Conservation (phyloP, 2,888 invertebrate genomes). For the Orthosia gracilis region DNA sequence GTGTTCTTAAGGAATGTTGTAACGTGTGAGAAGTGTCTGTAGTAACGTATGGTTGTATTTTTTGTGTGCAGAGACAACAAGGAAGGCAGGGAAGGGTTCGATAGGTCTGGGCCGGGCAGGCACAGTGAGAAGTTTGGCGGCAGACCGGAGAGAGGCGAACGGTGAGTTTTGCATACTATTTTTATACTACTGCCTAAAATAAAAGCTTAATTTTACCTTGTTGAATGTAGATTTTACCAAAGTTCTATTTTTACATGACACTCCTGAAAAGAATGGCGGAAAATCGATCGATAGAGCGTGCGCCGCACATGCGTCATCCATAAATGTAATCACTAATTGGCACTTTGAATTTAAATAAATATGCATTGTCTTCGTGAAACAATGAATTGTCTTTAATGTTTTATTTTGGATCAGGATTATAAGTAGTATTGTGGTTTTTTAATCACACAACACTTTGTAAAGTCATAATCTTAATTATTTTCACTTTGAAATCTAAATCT, state of each 20-base stretch:
- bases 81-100: constrained; percentile 82
- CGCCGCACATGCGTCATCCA: constrained; percentile 16
- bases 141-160: constrained; percentile 77
- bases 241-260: constrained; percentile 25
- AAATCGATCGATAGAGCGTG: constrained; percentile 32
- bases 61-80: constrained; percentile 81
- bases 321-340: constrained; percentile 16
- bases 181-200: neutral
- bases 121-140: constrained; percentile 85
- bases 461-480: neutral
- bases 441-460: neutral
- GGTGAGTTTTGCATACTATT: constrained; percentile 65
- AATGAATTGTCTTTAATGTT: neutral
- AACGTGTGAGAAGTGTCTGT: constrained; percentile 50
- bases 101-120: constrained; percentile 83
- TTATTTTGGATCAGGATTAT: neutral
- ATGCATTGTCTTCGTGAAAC: constrained; percentile 13
- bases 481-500: constrained; percentile 25
- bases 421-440: neutral
- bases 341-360: constrained; percentile 25
- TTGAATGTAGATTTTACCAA: neutral
- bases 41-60: constrained; percentile 55
- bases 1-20: constrained; percentile 46
- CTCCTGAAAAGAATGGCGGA: constrained; percentile 24
- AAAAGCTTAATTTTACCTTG: neutral